These are phyloP conservation scores for Shinisaurus crocodilurus DNA, from an alignment of 2,113 vertebrate genomes.

Conservation along the genomic window DNA sequence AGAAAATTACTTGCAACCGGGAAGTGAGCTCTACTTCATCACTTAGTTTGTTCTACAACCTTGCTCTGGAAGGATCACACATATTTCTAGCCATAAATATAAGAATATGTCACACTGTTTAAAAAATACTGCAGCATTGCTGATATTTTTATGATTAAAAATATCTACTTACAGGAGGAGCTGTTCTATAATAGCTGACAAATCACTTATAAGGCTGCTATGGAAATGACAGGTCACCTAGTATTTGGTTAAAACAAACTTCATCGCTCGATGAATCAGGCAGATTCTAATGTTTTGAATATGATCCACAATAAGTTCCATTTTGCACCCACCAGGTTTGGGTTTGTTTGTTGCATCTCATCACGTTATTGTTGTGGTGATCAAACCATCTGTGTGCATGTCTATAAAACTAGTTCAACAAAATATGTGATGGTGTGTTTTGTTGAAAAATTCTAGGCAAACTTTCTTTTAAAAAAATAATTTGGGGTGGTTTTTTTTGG, in stretches of 20 bases:
- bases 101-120: background rate
- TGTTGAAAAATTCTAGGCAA: too few relatives aligned
- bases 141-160: background rate
- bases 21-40: background rate
- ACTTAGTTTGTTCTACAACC: background rate
- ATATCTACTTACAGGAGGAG: background rate
- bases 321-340: background rate
- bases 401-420: background rate
- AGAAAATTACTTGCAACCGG: constrained; percentile 24
- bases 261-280: background rate
- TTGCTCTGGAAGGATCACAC: background rate
- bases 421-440: background rate
- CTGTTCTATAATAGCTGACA: constrained; percentile 4
- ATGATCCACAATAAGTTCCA: background rate
- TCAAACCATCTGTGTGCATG: background rate
- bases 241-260: background rate
- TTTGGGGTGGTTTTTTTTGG: too few relatives aligned
- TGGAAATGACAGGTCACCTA: background rate
- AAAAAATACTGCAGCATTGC: background rate
- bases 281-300: background rate
- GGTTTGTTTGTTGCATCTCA: too few relatives aligned
- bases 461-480: too few relatives aligned
- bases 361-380: background rate
- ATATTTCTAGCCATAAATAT: background rate
- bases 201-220: background rate